These are phyloP conservation scores for Drosophila kohkoa DNA, from an alignment of 1,140 invertebrate genomes.

Conservation along the genomic window DNA sequence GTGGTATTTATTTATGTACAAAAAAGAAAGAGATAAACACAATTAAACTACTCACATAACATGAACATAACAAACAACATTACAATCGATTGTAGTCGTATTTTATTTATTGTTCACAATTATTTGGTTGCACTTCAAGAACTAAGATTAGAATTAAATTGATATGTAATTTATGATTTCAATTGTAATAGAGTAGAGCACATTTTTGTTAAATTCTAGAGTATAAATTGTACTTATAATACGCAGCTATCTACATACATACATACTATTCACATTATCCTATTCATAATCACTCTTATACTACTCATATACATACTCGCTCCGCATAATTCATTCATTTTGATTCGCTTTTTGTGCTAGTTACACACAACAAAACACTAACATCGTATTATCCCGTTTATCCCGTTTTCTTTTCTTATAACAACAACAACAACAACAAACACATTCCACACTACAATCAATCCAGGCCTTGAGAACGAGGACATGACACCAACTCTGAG, in stretches of 20 bases:
- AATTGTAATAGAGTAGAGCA: constrained; percentile 23
- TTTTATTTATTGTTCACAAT: constrained; percentile 7
- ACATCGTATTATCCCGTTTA: constrained; percentile 53
- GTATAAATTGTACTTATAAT: background rate
- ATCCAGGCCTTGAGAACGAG: constrained; percentile 83
- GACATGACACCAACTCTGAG: constrained; percentile 83
- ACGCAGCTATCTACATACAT: constrained; percentile 25
- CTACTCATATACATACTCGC: constrained; percentile 15
- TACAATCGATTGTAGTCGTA: constrained; percentile 21
- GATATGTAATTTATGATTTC: constrained; percentile 30
- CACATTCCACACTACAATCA: constrained; percentile 4
- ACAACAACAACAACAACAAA: constrained; percentile 10
- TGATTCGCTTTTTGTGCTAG: constrained; percentile 35
- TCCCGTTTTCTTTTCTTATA: constrained; percentile 51
- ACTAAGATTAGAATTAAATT: constrained; percentile 23
- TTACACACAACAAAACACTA: constrained; percentile 66
- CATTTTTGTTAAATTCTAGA: constrained; percentile 4
- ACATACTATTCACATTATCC: background rate
- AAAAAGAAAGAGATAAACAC: background rate
- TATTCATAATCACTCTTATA: constrained; percentile 13
- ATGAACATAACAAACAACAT: constrained; percentile 23
- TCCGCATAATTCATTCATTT: constrained; percentile 46
- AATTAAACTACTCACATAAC: constrained; percentile 26
- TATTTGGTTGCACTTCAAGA: constrained; percentile 49
- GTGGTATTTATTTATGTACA: constrained; percentile 44